Conservation (phyloP, 2,113 vertebrate genomes). For the Vulpes vulpes region DNA sequence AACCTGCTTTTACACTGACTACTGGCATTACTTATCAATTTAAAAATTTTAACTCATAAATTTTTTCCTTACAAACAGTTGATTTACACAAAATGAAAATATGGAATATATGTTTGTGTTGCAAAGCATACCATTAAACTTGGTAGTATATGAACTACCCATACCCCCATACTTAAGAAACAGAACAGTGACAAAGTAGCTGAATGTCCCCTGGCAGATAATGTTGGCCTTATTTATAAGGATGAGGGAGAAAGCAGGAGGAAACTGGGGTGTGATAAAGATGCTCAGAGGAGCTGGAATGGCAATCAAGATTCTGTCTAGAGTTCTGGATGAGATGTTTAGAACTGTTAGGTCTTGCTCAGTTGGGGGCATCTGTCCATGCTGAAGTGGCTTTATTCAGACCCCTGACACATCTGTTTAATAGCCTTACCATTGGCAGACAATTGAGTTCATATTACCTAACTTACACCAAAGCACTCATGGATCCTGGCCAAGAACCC, state of each 20-base stretch:
- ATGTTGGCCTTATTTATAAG: accelerated
- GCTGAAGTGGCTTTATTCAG: neutral
- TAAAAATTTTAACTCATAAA: neutral
- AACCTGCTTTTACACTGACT: neutral
- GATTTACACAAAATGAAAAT: neutral
- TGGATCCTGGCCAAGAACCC: neutral
- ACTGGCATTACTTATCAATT: neutral
- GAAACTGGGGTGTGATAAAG: neutral
- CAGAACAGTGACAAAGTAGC: neutral
- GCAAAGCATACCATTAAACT: neutral
- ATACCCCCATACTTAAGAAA: neutral
- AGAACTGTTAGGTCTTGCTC: neutral
- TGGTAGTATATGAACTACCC: neutral
- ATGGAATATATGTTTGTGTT: no score
- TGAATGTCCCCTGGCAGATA: no score
- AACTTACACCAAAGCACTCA: neutral
- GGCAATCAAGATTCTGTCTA: accelerated
- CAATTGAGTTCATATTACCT: neutral
- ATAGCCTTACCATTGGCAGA: neutral
- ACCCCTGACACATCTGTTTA: neutral
- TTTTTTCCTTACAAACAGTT: neutral
- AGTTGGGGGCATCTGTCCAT: neutral
- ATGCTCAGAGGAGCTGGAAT: neutral
- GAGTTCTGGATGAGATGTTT: neutral
- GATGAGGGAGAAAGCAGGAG: neutral